Evolutionary conservation across 2,113 vertebrate species (phyloP).

Genomic region (Amblyopsis rosae): DNA sequence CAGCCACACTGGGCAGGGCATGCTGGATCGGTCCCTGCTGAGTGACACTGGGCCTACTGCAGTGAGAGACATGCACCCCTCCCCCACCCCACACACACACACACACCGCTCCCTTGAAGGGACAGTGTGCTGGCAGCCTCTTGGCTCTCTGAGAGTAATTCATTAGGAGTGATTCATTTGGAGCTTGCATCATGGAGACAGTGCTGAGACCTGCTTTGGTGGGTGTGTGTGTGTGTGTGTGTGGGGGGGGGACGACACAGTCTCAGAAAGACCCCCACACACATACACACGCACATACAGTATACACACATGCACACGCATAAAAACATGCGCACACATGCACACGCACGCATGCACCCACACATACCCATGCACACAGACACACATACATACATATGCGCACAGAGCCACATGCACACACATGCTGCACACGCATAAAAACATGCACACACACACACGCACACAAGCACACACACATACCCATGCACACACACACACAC

Average conservation of each 20-base stretch:
- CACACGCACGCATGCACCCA: not conserved
- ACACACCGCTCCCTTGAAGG: not conserved
- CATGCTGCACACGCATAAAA: no score
- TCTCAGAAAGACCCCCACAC: not conserved
- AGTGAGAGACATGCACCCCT: conserved; percentile 26
- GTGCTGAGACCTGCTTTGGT: conserved; percentile 52
- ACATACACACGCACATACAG: not conserved
- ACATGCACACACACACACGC: no score
- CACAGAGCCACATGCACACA: not conserved
- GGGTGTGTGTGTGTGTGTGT: not conserved
- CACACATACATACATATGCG: not conserved
- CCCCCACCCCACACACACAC: not conserved
- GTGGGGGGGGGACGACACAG: conserved; percentile 5
- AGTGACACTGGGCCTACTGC: conserved; percentile 50
- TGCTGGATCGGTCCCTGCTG: conserved; percentile 38
- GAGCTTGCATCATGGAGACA: conserved; percentile 42
- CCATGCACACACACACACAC: no score
- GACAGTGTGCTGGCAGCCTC: not conserved
- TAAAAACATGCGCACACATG: not conserved
- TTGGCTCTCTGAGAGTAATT: conserved; percentile 51
- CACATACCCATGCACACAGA: not conserved
- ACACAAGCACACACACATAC: no score
- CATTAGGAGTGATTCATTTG: conserved; percentile 69
- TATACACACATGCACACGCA: not conserved
- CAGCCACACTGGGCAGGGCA: conserved; percentile 30